Base-by-base conservation (phyloP, 2,113 vertebrate genomes). In the Dipodomys merriami region DNA sequence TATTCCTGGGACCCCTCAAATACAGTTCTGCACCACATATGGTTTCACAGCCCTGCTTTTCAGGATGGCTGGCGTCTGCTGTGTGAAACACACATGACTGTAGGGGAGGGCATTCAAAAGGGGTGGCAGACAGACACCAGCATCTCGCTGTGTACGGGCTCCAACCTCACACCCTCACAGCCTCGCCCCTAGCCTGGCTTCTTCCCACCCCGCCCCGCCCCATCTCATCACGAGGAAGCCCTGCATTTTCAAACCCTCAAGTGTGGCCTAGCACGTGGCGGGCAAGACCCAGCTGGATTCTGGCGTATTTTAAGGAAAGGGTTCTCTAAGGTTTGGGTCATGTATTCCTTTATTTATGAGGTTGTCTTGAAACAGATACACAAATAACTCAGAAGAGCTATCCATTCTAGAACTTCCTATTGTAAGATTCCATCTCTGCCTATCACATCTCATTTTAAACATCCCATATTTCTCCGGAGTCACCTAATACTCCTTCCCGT, bases 301-400 rank as follows among this genome's bases (percentile, higher is more conserved):
- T 29, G 62, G 67, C 12, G 29, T 39, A 35, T 84, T 90, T 84
- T 81, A 49, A 92, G 65, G 57, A 39, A 82, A 73, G 69, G 90
- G 15, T 46, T 90, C 83, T 87, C 71, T 27, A 18, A 60, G n/a
- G 79, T 35, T n/a, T 73, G 80, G 72, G 60, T 57, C 76, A 57
- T 46, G 60, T 71, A 72, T 64, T 71, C 29, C 53, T 80, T 83
- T 78, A 76, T 84, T 65, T 78, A 83, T 10, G n/a, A 2, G 27
- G 69, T 74, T 86, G 62, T 90, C 79, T 86, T 69, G 20, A 88
- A 39, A 64, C 94, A 83, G 88, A 78, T 81, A 6, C 79, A 91
- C 62, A 88, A 25, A 19, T 79, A 62, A 82, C 91, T 79, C 93
- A 69, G 35, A 78, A 90, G 1, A 65, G 67, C 65, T n/a, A 69